Base-by-base conservation (phyloP, 2,113 vertebrate genomes). In the Gadus chalcogrammus region DNA sequence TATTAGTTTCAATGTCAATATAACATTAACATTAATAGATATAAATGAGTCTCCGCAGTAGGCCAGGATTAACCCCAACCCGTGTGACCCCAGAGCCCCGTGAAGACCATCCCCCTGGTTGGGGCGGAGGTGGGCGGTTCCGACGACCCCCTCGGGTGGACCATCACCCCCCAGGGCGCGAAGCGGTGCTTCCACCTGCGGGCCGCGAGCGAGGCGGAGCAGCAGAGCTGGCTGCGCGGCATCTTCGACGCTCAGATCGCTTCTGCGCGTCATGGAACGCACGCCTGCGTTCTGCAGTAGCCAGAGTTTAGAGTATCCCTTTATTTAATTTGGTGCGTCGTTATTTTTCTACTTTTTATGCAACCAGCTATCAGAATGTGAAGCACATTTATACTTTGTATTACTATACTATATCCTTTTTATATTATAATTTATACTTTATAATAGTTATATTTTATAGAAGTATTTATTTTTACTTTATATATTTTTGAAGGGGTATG, bases 211-310 rank as follows among this genome's bases (percentile, higher is more conserved):
- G 61, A 64, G 48, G 75, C 67, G 17, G 82, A 79, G 38, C 80
- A 75, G 42, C 67, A 74, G 67, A 66, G 52, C n/a, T 84, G 84
- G 76, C 80, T 81, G 74, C 61, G 52, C n/a, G 78, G 80, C 20
- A 70, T 82, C 18, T 80, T 76, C 67, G 72, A 82, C 8, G 80
- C 70, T 0, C 79, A 82, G 74, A 63, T 84, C 61, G 68, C 48
- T 31, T 75, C 78, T 31, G 38, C 24, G 70, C 67, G 66, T 11
- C 68, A 69, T n/a, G 8, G n/a, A 58, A 53, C 71, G 11, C 74
- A 79, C 17, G 71, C 82, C 13, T 80, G 84, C 66, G 71, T 79
- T 20, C 16, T 84, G 61, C 84, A 84, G 67, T 84, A 81, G 67
- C 20, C 24, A 27, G 7, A 15, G 12, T 35, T 53, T 22, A 27